Base-by-base conservation (phyloP, 2,113 vertebrate species). In the Nanorana parkeri region DNA sequence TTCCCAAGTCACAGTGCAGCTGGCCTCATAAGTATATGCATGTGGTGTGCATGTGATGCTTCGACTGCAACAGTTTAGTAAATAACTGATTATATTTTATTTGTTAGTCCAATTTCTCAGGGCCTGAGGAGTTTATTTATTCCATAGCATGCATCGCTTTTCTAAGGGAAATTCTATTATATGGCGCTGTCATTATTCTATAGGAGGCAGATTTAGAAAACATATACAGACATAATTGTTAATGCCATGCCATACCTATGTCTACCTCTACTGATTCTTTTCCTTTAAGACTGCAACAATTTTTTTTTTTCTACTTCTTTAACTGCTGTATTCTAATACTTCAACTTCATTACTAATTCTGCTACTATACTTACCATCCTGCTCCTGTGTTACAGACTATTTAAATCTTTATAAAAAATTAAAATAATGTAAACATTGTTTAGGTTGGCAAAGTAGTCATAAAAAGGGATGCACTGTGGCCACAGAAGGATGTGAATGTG, bases 1-100 rank as follows among this genome's bases (percentile, higher is more conserved):
- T 56, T 81, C 61, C 47, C 28, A 74, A 66, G 69, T 55, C 69
- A 81, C 51, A 66, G 28, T 74, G 69, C 47, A 66, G 47, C 58
- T 66, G 69, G 28, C 72, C 80, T 76, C 80, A 76, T 82, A 82
- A 75, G 80, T 75, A 60, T 82, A 76, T 82, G 80, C 80, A 76
- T 82, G 64, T 67, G 71, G 54, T 15, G 58, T 36, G 63, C 54
- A 74, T 68, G 63, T 68, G 54, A 68, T 76, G 41, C 64, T 51
- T 20, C 47, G 29, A 81, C 47, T 65, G 54, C n/a, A 74, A 63
- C 52, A 75, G 26, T 75, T 81, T 56, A 68, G 63, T 68, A 74
- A 81, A 76, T 76, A 82, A 60, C 28, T 17, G 61, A 68, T 82
- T 58, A 76, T 82, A 68, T 75, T 41, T 66, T 74, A 28, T 67